Conservation (phyloP, 2,888 invertebrate genomes). For the Willowsia nigromaculata region DNA sequence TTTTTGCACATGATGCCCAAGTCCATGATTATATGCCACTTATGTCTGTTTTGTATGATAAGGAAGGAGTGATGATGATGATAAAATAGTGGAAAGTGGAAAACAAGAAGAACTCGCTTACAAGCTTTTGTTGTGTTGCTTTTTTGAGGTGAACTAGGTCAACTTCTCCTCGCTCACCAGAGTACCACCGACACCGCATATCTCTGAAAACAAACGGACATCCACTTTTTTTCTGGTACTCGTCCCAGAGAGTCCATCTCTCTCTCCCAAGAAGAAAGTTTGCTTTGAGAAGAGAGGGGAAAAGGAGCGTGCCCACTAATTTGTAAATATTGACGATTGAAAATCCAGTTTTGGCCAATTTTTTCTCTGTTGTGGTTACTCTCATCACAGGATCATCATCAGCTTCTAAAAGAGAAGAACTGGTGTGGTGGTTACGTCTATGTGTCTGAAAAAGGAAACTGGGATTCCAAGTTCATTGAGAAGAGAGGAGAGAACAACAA, state of each 20-base stretch:
- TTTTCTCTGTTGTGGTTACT: conserved; percentile 68
- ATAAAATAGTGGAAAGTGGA: conserved; percentile 57
- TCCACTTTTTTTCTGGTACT: conserved; percentile 57
- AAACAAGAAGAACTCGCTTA: conserved; percentile 68
- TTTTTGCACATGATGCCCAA: conserved; percentile 29
- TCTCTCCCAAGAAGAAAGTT: neutral
- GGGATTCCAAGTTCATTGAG: conserved; percentile 69
- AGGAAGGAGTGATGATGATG: neutral
- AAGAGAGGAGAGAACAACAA: conserved; percentile 1
- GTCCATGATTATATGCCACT: neutral
- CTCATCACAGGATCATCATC: conserved; percentile 10
- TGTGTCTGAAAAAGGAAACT: conserved; percentile 70
- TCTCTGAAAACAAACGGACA: neutral
- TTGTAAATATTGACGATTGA: conserved; percentile 73
- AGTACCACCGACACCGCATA: conserved; percentile 17
- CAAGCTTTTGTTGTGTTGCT: neutral
- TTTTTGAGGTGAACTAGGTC: conserved; percentile 71
- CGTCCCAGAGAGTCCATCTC: neutral
- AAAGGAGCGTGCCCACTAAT: conserved; percentile 62
- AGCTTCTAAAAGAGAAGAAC: neutral
- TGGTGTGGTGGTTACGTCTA: neutral
- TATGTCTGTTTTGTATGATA: neutral
- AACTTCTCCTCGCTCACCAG: conserved; percentile 49
- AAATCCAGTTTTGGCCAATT: conserved; percentile 73
- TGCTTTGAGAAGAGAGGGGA: neutral